Evolutionary conservation across 2,797 vertebrate species (phyloP).

Genomic region (Trematocara caparti): DNA sequence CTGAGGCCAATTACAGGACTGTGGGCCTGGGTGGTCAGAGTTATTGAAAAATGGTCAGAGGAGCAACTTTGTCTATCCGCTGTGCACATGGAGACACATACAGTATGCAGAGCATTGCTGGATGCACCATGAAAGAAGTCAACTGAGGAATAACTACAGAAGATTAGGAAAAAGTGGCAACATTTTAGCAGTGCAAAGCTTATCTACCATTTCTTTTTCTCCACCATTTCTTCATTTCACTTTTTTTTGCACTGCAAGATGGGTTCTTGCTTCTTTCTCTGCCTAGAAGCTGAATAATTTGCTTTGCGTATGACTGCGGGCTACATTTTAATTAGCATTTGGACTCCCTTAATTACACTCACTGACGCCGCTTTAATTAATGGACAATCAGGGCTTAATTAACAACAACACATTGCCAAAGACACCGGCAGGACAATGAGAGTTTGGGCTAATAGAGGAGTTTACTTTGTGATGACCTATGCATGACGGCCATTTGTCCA

Average conservation of each 20-base stretch:
- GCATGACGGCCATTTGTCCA: conserved; percentile 6
- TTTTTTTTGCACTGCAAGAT: conserved; percentile 16
- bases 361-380: conserved; percentile 75
- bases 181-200: background rate
- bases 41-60: conserved; percentile 54
- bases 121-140: conserved; percentile 24
- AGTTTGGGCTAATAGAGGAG: conserved; percentile 35
- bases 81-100: conserved; percentile 14
- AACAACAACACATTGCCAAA: conserved; percentile 67
- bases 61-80: conserved; percentile 32
- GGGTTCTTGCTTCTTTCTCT: conserved; percentile 30
- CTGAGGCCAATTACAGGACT: conserved; percentile 53
- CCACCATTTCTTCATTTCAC: conserved; percentile 16
- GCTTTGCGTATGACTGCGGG: conserved; percentile 71
- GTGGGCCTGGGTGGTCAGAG: conserved; percentile 54
- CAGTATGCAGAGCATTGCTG: conserved; percentile 31
- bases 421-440: conserved; percentile 59
- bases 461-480: conserved; percentile 54
- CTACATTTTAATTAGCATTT: conserved; percentile 82
- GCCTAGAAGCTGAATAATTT: conserved; percentile 72
- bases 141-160: conserved; percentile 4
- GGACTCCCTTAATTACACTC: conserved; percentile 79
- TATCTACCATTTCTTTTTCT: conserved; percentile 2
- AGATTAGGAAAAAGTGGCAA: background rate
- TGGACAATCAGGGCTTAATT: conserved; percentile 76